Conservation (phyloP, 2,888 invertebrate genomes). For the Drosophila acutilabella region DNA sequence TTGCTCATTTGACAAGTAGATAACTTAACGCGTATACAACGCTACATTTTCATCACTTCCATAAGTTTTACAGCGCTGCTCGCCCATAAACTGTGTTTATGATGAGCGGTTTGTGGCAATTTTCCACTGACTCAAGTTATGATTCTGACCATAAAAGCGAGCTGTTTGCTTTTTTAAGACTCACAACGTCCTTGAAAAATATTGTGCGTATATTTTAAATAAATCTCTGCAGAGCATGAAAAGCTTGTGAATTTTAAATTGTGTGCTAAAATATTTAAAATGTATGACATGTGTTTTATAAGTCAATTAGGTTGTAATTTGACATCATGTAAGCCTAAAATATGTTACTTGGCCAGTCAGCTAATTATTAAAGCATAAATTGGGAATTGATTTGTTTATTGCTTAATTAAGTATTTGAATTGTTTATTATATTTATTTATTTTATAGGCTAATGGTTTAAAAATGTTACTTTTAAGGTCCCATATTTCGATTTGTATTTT, state of each 20-base stretch:
- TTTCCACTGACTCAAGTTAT: slow-evolving; percentile 4
- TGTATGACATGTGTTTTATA: not conserved
- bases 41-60: not conserved
- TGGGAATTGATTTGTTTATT: too few species aligned
- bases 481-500: too few species aligned
- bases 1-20: not conserved
- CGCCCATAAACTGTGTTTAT: slow-evolving; percentile 15
- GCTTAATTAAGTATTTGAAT: too few species aligned
- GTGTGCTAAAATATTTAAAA: not conserved
- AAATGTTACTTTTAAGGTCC: too few species aligned
- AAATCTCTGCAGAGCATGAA: not conserved
- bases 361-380: not conserved
- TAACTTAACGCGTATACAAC: not conserved
- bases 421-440: too few species aligned
- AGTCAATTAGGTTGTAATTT: not conserved
- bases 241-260: not conserved
- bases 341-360: not conserved
- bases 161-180: not conserved
- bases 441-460: too few species aligned
- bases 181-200: not conserved
- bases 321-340: not conserved
- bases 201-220: not conserved
- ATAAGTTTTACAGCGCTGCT: slow-evolving; percentile 14
- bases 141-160: slow-evolving; percentile 6
- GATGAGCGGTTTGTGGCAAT: not conserved